These are phyloP conservation scores for Platyrinchus mystaceus DNA, from an alignment of 2,797 vertebrate genomes.

Conservation along the genomic window DNA sequence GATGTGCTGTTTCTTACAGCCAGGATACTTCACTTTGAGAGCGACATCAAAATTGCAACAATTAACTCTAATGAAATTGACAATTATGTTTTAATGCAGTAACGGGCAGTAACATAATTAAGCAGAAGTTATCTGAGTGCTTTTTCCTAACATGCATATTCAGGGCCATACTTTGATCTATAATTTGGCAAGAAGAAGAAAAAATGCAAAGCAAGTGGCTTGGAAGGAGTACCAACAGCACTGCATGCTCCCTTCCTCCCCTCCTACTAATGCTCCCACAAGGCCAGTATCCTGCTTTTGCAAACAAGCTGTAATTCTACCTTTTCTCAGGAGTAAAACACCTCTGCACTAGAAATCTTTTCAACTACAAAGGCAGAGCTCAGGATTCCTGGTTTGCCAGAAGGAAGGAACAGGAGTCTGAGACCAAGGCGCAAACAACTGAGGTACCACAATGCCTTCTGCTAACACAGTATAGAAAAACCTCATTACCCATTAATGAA, in stretches of 20 bases:
- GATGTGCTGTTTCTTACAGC: neutral
- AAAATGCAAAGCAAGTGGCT: neutral
- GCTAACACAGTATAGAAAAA: neutral
- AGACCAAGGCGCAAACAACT: neutral
- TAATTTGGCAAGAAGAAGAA: neutral
- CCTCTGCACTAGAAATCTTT: neutral
- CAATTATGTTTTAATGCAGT: conserved; percentile 45
- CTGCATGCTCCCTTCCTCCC: neutral
- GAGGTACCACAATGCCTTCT: neutral
- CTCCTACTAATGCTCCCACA: neutral
- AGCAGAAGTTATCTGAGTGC: conserved; percentile 6
- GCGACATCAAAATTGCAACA: conserved; percentile 44
- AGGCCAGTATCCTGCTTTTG: neutral
- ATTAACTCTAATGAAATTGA: conserved; percentile 56
- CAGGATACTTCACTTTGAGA: conserved; percentile 1
- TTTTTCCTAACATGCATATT: neutral
- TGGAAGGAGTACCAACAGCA: neutral
- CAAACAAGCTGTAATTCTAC: neutral
- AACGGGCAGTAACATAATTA: conserved; percentile 19
- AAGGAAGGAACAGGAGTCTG: neutral
- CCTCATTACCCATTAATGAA: neutral
- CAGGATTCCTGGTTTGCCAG: neutral
- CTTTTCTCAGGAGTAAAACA: neutral
- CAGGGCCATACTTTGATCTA: conserved; percentile 31
- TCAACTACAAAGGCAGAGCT: neutral